Evolutionary conservation across 2,797 vertebrate genomes (phyloP).

Genomic region (Enteromius fasciolatus): DNA sequence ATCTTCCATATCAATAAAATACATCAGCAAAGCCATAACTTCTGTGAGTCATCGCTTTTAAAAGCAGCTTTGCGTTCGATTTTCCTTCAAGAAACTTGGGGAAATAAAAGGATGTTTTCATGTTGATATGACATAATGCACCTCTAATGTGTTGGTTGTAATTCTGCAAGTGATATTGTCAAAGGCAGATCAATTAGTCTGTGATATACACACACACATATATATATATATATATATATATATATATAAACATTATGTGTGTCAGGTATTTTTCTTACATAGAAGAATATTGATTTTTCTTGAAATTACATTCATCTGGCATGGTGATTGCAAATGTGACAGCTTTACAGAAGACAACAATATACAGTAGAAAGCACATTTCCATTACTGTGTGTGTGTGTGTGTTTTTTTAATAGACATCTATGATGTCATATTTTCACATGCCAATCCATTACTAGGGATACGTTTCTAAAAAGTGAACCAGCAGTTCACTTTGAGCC

Average conservation of each 20-base stretch:
- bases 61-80: neutral
- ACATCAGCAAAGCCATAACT: neutral
- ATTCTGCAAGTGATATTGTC: neutral
- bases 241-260: neutral
- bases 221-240: neutral
- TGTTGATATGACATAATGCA: slow-evolving; percentile 1
- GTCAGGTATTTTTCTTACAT: neutral
- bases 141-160: neutral
- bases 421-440: slow-evolving; percentile 1
- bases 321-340: slow-evolving; percentile 23
- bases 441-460: slow-evolving; percentile 13
- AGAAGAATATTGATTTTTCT: slow-evolving; percentile 2
- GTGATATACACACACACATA: neutral
- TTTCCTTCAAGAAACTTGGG: neutral
- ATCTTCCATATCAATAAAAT: slow-evolving; percentile 13
- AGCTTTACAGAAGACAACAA: slow-evolving; percentile 21
- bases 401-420: neutral
- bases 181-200: slow-evolving; percentile 21
- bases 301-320: slow-evolving; percentile 39
- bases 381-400: slow-evolving; percentile 9
- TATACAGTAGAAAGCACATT: slow-evolving; percentile 26
- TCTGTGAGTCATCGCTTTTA: neutral
- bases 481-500: neutral
- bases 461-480: neutral
- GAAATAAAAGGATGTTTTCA: slow-evolving; percentile 6